Base-by-base conservation (phyloP, 2,113 vertebrate species). In the Syngnathus floridae region DNA sequence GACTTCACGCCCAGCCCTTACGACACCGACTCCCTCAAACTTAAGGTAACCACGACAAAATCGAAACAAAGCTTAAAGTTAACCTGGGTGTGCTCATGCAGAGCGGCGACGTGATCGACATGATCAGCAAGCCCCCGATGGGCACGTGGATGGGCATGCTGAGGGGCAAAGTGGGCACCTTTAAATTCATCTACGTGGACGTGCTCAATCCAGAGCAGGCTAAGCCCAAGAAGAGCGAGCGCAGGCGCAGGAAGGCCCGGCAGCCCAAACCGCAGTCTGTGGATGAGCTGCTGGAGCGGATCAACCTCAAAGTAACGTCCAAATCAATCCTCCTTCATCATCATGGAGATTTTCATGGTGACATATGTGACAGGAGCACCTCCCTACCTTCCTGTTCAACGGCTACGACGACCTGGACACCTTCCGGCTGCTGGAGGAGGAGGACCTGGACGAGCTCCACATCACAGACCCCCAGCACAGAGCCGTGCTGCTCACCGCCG, bases 81-180 rank as follows among this genome's bases (percentile, higher is more conserved):
- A 19, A 51, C 48, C 48, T n/a, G 54, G 26, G 6, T 4, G 54
- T 17, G 54, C 1, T 22, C 14, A 4, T 62, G 56, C 87, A 99
- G 97, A 94, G 93, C 66, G 97, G 97, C 5, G 97, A 99, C n/a
- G 91, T 99, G 79, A 99, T 99, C 5, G 96, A 99, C 70, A 97
- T 99, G 75, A 99, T 99, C 87, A 99, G 96, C 84, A 99, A 99
- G 73, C 96, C 97, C 0, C 97, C 97, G n/a, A 98, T 99, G 95
- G 96, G 96, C 11, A 99, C 97, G 0, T 99, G 97, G 97, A 99
- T 99, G 96, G 97, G 97, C 8, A 88, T 99, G 58, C 69, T 99
- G 72, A 96, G 96, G 88, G 98, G 98, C 87, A 99, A 99, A 78
- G 97, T 99, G 16, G 97, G 97, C 70, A 99, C 97, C 0, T 99